These are phyloP conservation scores for Parelbella ahira DNA, from an alignment of 2,888 invertebrate species.

Conservation along the genomic window DNA sequence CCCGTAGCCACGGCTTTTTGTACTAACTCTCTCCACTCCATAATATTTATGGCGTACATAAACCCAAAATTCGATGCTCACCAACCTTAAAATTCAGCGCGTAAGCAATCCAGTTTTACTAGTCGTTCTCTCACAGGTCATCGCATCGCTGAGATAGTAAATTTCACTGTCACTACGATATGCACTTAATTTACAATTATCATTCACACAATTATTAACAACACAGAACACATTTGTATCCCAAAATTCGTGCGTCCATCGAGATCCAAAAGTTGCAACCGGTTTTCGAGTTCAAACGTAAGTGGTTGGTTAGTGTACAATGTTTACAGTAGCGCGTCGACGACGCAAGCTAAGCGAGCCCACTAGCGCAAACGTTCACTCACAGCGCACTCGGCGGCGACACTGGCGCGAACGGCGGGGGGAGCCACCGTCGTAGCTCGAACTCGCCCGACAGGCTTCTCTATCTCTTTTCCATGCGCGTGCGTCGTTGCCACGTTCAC, in stretches of 20 bases:
- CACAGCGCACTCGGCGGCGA: constrained; percentile 57
- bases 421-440: constrained; percentile 52
- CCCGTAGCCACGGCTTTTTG: constrained; percentile 59
- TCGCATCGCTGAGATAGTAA: constrained; percentile 35
- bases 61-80: constrained; percentile 44
- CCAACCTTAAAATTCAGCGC: constrained; percentile 48
- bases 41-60: constrained; percentile 34
- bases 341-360: constrained; percentile 14
- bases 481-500: constrained; percentile 70
- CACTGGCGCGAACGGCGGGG: constrained; percentile 54
- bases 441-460: constrained; percentile 66
- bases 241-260: constrained; percentile 43
- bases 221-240: constrained; percentile 55
- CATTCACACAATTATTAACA: constrained; percentile 44
- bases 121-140: constrained; percentile 49
- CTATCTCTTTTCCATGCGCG: constrained; percentile 65
- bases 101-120: constrained; percentile 54
- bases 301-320: constrained; percentile 40
- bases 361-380: constrained; percentile 43
- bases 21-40: constrained; percentile 40
- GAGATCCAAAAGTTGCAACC: constrained; percentile 59
- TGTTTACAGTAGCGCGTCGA: constrained; percentile 44
- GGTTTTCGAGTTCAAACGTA: constrained; percentile 64
- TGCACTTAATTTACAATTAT: constrained; percentile 45
- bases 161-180: constrained; percentile 39